Evolutionary conservation across 2,113 vertebrate species (phyloP), one percentile per base, ranked within the genome.

Genomic region (Eulacestoma nigropectus): DNA sequence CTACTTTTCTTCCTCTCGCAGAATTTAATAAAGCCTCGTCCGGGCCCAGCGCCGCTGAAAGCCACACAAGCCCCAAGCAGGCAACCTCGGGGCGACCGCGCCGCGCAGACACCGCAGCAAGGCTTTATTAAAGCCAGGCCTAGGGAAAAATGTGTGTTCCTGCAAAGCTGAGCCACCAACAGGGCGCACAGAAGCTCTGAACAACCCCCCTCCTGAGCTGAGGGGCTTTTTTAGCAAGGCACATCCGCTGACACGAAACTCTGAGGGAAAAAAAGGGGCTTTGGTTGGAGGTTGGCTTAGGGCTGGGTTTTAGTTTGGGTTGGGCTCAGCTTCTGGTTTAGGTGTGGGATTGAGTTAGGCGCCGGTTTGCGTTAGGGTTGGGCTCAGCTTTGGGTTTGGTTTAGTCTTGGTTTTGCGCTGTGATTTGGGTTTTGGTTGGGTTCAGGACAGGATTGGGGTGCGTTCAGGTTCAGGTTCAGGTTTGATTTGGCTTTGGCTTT

Each of bases 91-190:
- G 94, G 91, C 11, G 23, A 57, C 92, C 65, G 30, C 80, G 50
- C 11, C 0, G 29, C 23, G 11, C 72, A 85, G 74, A 55, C 56
- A 57, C 89, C 87, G 75, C 86, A 27, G 30, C 17, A 29, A 93
- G 84, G 68, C 64, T 97, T 98, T 97, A 97, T 97, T 97, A 98
- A 96, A 97, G 76, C 84, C 80, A 95, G 78, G 82, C 80, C 64
- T 29, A 12, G 91, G 70, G 52, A 62, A 30, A 73, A 80, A 13
- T 20, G 1, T 0, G 0, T 29, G 26, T 25, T 67, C 49, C 87
- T 87, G 74, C 65, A 59, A 33, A 75, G 50, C 60, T 17, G 18
- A 70, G 75, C 2, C 81, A 64, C 55, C 33, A 57, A n/a, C 12
- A n/a, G 62, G 72, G 79, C 27, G 2, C 1, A 5, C 65, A 56